A percentile compares a stretch with the other conserved stretches of the same genome.
Conservation (phyloP, 2,113 vertebrate genomes). For the Rhombomys opimus region DNA sequence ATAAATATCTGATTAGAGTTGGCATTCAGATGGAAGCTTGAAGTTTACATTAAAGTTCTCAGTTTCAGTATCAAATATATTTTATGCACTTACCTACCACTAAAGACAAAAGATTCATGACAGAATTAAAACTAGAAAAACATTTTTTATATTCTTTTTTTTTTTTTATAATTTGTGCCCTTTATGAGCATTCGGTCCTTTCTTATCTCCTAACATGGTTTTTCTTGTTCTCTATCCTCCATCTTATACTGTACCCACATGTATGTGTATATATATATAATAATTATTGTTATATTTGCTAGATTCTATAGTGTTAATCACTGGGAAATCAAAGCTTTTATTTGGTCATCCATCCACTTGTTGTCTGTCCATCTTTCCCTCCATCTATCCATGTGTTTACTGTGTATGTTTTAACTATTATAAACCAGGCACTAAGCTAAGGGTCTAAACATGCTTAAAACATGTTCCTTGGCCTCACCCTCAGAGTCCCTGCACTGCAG, state of each 20-base stretch:
- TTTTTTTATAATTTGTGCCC: background rate
- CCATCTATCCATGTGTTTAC: background rate
- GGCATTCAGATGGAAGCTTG: background rate
- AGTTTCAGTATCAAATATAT: background rate
- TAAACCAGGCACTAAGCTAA: background rate
- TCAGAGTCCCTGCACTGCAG: background rate
- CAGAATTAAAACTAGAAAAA: background rate
- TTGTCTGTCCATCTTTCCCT: background rate
- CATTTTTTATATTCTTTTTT: background rate
- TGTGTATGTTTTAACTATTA: background rate
- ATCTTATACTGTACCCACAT: too few species aligned
- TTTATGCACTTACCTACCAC: background rate
- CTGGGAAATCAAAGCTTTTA: constrained; percentile 8
- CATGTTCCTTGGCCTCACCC: background rate
- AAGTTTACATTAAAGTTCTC: background rate
- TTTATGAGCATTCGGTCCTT: background rate
- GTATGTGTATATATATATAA: background rate
- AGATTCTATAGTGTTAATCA: background rate
- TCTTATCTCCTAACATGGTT: background rate
- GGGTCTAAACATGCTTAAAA: background rate
- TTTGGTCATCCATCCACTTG: background rate
- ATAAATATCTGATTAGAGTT: background rate
- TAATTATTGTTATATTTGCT: background rate
- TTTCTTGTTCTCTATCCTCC: background rate
- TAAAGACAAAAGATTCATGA: background rate